Evolutionary conservation across 2,113 vertebrate genomes (phyloP).

Genomic region (Indicator maculatus): DNA sequence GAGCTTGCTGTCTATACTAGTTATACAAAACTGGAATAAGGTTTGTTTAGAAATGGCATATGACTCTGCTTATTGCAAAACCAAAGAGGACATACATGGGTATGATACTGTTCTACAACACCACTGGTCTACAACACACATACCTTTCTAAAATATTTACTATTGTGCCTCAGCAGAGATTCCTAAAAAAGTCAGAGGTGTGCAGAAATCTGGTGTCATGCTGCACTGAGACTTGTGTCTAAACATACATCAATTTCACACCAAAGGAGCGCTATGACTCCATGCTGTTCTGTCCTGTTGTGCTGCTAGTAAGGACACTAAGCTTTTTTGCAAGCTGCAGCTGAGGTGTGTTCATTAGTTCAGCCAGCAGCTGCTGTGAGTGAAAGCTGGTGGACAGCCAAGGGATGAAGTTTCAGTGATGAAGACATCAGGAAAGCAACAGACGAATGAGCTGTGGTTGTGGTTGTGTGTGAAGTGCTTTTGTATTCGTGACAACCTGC

Average conservation of each 20-base stretch:
- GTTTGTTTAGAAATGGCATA: background rate
- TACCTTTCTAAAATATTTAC: background rate
- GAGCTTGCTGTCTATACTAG: background rate
- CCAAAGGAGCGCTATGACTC: background rate
- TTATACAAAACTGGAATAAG: background rate
- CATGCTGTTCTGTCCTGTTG: background rate
- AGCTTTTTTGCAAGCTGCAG: background rate
- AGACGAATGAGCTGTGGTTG: background rate
- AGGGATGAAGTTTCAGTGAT: background rate
- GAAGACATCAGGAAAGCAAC: background rate
- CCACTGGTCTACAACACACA: too few species aligned
- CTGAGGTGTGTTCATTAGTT: background rate
- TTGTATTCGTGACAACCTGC: conserved; percentile 1
- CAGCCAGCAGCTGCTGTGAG: background rate
- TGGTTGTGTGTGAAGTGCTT: background rate
- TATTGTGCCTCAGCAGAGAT: background rate
- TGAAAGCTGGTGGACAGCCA: background rate
- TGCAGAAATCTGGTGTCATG: background rate
- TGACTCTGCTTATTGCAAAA: background rate
- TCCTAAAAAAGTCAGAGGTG: background rate
- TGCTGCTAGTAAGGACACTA: background rate
- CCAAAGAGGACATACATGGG: background rate
- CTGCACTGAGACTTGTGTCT: background rate
- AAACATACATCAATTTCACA: background rate
- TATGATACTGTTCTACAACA: background rate